phyloP scores from a whole-genome alignment of 1,140 invertebrate genomes.

The Aphelenchoides fujianensis region DNA sequence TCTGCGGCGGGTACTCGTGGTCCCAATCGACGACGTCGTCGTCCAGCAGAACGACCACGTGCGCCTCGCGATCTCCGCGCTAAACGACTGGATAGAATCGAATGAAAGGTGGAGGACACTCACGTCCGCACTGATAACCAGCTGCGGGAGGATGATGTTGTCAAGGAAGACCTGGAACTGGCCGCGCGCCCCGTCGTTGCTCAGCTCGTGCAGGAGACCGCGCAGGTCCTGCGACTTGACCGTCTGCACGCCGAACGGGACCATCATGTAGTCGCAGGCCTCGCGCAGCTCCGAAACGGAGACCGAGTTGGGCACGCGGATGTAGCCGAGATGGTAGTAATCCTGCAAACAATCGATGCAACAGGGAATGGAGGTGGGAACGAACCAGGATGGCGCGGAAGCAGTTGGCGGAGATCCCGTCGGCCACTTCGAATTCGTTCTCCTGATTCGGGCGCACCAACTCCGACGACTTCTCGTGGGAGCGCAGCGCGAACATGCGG shows the following conservation, averaged over 20 bases:
- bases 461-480: conserved; percentile 33
- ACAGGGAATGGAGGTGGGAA: conserved; percentile 1
- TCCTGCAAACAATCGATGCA: conserved; percentile 67
- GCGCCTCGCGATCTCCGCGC: conserved; percentile 68
- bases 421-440: conserved; percentile 96
- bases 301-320: conserved; percentile 79
- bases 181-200: conserved; percentile 92
- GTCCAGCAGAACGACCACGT: conserved; percentile 88
- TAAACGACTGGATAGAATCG: conserved; percentile 38
- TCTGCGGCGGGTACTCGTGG: conserved; percentile 94
- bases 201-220: conserved; percentile 91
- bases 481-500: conserved; percentile 53
- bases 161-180: conserved; percentile 96
- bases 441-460: conserved; percentile 75
- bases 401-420: conserved; percentile 89
- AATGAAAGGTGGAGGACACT: conserved; percentile 68
- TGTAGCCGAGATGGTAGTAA: conserved; percentile 84
- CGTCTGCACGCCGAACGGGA: conserved; percentile 93
- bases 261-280: conserved; percentile 94
- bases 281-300: conserved; percentile 89
- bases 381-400: conserved; percentile 82
- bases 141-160: conserved; percentile 85
- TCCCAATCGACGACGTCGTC: conserved; percentile 97
- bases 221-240: conserved; percentile 90
- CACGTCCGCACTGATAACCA: conserved; percentile 88